These are phyloP conservation scores for Rhyacichthys aspro DNA, from an alignment of 2,797 vertebrate genomes.

Conservation along the genomic window DNA sequence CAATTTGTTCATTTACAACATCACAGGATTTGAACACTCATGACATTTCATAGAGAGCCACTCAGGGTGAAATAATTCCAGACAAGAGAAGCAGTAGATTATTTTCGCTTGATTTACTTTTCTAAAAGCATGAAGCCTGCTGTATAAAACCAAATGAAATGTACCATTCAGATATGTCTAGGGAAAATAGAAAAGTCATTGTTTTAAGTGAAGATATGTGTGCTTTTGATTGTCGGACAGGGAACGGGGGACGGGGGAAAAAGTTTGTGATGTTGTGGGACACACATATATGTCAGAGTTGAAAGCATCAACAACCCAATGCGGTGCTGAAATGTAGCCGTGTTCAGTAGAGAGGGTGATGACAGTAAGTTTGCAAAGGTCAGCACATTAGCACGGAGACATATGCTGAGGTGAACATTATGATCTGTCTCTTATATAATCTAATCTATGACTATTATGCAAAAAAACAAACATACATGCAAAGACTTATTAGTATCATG, in stretches of 20 bases:
- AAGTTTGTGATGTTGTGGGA: slow-evolving; percentile 73
- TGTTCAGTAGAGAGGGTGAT: slow-evolving; percentile 82
- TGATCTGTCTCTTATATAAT: too few relatives aligned
- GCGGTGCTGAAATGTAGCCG: slow-evolving; percentile 72
- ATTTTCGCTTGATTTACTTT: slow-evolving; percentile 1
- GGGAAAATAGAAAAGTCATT: slow-evolving; percentile 18
- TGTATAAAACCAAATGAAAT: background rate
- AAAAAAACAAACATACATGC: too few relatives aligned
- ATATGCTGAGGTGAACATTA: background rate
- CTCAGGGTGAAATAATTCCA: background rate
- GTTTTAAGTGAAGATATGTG: slow-evolving; percentile 25
- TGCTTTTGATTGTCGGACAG: slow-evolving; percentile 63
- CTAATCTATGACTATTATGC: too few relatives aligned
- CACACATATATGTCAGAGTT: slow-evolving; percentile 68
- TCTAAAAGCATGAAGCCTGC: background rate
- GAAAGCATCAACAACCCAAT: slow-evolving; percentile 59
- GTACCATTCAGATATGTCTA: too few relatives aligned
- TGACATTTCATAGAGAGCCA: slow-evolving; percentile 29
- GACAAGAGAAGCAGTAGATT: background rate
- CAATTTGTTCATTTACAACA: slow-evolving; percentile 7
- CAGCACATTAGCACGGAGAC: slow-evolving; percentile 43
- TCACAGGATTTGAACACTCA: background rate
- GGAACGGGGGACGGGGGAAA: slow-evolving; percentile 65
- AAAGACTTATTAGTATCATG: too few relatives aligned
- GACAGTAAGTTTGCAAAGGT: slow-evolving; percentile 77